phyloP scores from a whole-genome alignment of 2,888 invertebrate species.

The Xylophagus ater region DNA sequence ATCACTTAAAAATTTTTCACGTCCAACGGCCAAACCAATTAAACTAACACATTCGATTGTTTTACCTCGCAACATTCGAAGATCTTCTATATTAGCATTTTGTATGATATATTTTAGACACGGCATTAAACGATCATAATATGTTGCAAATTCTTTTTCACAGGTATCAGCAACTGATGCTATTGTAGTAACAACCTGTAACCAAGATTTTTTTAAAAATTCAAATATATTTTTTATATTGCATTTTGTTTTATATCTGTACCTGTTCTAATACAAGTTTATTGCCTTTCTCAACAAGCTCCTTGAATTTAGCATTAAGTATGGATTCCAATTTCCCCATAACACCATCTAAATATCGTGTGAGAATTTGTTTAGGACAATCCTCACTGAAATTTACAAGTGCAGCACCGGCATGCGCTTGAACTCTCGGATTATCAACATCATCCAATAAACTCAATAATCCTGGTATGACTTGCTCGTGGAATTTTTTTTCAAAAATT shows the following conservation, averaged over 20 bases:
- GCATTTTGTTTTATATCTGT: constrained; percentile 1
- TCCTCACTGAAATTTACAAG: constrained; percentile 99
- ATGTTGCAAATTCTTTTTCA: constrained; percentile 87
- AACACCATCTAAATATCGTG: constrained; percentile 79
- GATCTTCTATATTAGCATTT: constrained; percentile 77
- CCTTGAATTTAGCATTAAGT: constrained; percentile 85
- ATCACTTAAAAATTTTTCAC: constrained; percentile 77
- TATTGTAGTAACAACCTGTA: constrained; percentile 85
- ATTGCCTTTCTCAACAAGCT: constrained; percentile 86
- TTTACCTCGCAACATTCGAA: constrained; percentile 89
- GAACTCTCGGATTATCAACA: constrained; percentile 81
- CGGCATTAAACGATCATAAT: constrained; percentile 89
- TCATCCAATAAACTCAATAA: constrained; percentile 82
- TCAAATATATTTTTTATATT: not conserved
- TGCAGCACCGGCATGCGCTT: constrained; percentile 80
- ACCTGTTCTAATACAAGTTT: constrained; percentile 92
- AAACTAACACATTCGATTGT: constrained; percentile 98
- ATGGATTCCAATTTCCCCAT: constrained; percentile 85
- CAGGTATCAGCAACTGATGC: constrained; percentile 98
- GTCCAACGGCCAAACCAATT: constrained; percentile 80
- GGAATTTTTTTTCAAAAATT: constrained; percentile 93
- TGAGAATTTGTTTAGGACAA: constrained; percentile 89
- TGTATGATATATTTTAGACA: constrained; percentile 95
- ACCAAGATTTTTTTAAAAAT: not conserved
- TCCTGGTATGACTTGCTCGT: constrained; percentile 87